Base-by-base conservation (phyloP, 2,888 invertebrate genomes). In the Falcaria lacertinaria region DNA sequence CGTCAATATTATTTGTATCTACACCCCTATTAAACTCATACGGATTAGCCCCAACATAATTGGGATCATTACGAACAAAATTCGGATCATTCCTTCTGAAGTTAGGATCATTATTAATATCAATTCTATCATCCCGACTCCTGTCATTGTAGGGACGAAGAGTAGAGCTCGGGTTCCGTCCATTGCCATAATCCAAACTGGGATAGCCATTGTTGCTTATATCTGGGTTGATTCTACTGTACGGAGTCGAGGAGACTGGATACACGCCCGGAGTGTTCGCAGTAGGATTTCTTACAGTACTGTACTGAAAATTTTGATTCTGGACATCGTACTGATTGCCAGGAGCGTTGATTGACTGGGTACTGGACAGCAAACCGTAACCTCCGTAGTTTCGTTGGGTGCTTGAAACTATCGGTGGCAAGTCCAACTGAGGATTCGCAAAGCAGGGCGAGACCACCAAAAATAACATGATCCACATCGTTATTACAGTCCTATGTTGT, bases 51-150 rank as follows among this genome's bases (percentile, higher is more conserved):
- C 88, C 88, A 0, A 76, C 80, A 33, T 74, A 88, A 53, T 81
- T 88, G 0, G 86, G 87, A 54, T 89, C 86, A 39, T 74, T 84
- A 0, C 85, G 79, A 2, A 82, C 75, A 15, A 91, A 90, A 59
- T 90, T 91, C 0, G 91, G 90, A 50, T 91, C 91, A 33, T 88
- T 86, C 15, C 78, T 69, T 43, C 87, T 74, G 43, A 86, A 88
- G 45, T 89, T 89, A 0, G 83, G 86, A 52, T 89, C 87, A 51
- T 75, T 89, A 22, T 82, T 87, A 0, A 87, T 65, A 43, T 89
- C 88, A 11, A 87, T 87, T n/a, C 87, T 62, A 41, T 89, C 89
- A 46, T 89, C 88, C 7, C 82, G 68, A 42, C 77, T 82, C 5
- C 67, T 72, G 1, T 80, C 75, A 45, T 79, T 79, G n/a, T 70